Base-by-base conservation (phyloP, 1,140 invertebrate genomes). In the Musca vetustissima region DNA sequence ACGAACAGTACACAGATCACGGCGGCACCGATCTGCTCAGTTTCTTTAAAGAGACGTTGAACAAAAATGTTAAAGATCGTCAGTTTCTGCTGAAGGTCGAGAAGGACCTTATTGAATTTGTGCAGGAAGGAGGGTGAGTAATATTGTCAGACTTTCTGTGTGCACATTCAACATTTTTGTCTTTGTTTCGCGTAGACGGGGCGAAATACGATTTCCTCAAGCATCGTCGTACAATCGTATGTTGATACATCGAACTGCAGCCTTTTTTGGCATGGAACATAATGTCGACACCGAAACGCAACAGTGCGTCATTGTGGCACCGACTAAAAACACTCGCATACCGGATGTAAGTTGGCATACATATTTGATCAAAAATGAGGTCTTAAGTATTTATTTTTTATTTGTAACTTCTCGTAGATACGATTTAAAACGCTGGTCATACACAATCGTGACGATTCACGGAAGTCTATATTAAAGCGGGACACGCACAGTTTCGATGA, bases 151-250 rank as follows among this genome's bases (percentile, higher is more conserved):
- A 3, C 8, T 28, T 3, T 4, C 4, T 43, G 6, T 9, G 36
- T 43, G 13, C 11, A 4, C 1, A 43, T 8, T 7, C 36, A 43
- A 43, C 11, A 13, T 43, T 2, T 43, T 43, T 43, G 1, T 43
- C 36, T 9, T 78, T 80, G 1, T 72, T 88, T 17, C 32, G 22
- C 36, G 13, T 24, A 82, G 88, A 28, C 87, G 88, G 66, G 89
- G 88, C 76, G 88, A 91, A 72, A 89, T 91, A 70, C 93, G 92
- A 75, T 97, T 97, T 85, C 91, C 91, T 7, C 90, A 90, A 76
- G 94, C 95, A 91, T 94, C 93, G 49, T 96, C 95, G 49, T 98
- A 98, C 85, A 94, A 97, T 73, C 87, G 95, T 36, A 97, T 98
- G 95, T 83, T 98, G 70, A 94, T 97, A 7, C 96, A 98, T 84